Evolutionary conservation across 2,113 vertebrate genomes (phyloP).

Genomic region (Caranx melampygus): DNA sequence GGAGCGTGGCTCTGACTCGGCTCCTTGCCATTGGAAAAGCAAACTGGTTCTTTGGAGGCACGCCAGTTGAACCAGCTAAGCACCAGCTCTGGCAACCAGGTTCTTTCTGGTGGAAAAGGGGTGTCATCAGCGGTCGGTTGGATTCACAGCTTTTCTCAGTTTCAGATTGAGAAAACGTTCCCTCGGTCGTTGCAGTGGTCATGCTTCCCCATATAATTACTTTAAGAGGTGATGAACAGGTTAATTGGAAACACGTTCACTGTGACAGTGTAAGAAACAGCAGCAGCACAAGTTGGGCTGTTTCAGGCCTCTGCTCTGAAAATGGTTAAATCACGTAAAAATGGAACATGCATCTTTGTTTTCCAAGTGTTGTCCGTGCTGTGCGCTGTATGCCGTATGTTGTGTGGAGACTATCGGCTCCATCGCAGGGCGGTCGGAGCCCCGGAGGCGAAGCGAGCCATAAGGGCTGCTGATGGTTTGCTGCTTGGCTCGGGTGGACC

Average conservation of each 20-base stretch:
- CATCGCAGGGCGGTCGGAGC: constrained; percentile 43
- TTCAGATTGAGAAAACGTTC: not conserved
- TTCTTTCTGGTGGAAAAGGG: no score
- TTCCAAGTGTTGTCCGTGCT: not conserved
- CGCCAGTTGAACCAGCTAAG: no score
- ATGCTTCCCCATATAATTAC: not conserved
- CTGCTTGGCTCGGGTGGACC: constrained; percentile 59
- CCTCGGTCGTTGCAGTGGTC: not conserved
- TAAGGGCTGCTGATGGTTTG: constrained; percentile 73
- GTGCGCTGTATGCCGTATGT: constrained; percentile 14
- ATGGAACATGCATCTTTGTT: not conserved
- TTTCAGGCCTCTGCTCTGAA: not conserved
- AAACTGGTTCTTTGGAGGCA: no score
- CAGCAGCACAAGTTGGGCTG: not conserved
- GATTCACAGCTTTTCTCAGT: no score
- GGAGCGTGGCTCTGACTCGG: no score
- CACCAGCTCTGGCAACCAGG: no score
- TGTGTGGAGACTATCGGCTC: constrained; percentile 38
- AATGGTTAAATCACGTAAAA: constrained; percentile 14
- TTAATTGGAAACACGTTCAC: not conserved
- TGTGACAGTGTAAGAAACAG: not conserved
- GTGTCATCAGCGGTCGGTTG: not conserved
- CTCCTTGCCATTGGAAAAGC: no score
- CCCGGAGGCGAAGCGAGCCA: constrained; percentile 41
- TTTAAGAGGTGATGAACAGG: not conserved